Base-by-base conservation (phyloP, 1,140 invertebrate genomes). In the Temnothorax nylanderi region DNA sequence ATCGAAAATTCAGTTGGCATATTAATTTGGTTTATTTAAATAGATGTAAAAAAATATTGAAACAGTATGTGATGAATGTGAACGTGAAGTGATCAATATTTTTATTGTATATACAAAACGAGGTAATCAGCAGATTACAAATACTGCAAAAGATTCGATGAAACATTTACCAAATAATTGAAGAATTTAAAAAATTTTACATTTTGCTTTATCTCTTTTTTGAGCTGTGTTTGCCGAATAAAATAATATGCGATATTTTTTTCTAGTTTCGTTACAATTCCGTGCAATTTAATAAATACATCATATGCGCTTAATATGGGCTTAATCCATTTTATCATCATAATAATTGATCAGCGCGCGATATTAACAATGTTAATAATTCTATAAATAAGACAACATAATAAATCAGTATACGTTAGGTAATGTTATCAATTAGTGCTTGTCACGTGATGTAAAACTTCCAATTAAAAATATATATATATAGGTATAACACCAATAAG, bases 1-100 rank as follows among this genome's bases (percentile, higher is more conserved):
- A 51, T 10, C 5, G 4, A 18, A 10, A 54, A 54, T 54, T 69
- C 2, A 51, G n/a, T 58, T 75, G n/a, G 4, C 41, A 18, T 4
- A 78, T 78, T 65, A 65, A 37, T 37, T 49, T 21, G 7, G 7
- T 69, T 80, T 51, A 37, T 80, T 80, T 54, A 69, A 58, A 71
- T 21, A 54, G 13, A 67, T 51, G 1, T 71, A 71, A 56, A 69
- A 54, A 81, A 81, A 44, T 71, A 44, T 69, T 49, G 13, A 7
- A 47, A 32, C 5, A 44, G 1, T 37, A 64, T 64, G 32, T 13
- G 13, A 37, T 47, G 2, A n/a, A 80, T 54, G 34, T 10, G 2
- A 71, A 26, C 11, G 26, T n/a, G 0, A 65, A 65, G n/a, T 11
- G 0, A 41, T 75, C n/a, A 37, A 56, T 54, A 41, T 16, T 75